A percentile compares a stretch with the other conserved stretches of the same genome.
Conservation (phyloP, 1,140 invertebrate genomes). For the Sinella curviseta region DNA sequence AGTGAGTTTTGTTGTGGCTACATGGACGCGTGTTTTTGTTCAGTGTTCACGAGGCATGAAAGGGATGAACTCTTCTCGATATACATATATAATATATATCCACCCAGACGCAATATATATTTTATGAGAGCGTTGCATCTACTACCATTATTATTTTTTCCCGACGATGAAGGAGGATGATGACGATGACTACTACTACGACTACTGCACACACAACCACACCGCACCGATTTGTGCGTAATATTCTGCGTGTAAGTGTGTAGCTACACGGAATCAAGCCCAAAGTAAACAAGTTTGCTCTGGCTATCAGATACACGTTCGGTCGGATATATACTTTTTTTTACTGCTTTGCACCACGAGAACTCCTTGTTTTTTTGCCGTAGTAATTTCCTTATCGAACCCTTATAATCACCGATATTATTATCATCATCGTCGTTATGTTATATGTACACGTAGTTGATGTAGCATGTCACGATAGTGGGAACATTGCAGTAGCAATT, state of each 20-base stretch:
- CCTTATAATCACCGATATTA: neutral
- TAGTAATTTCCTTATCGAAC: conserved; percentile 7
- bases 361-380: too few species aligned
- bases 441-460: neutral
- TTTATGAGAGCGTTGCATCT: too few species aligned
- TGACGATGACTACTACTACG: neutral
- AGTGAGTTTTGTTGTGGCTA: neutral
- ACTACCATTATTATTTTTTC: too few species aligned
- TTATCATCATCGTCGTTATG: neutral
- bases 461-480: neutral
- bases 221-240: conserved; percentile 5
- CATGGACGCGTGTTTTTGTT: neutral
- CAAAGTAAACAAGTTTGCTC: neutral
- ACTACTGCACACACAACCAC: neutral
- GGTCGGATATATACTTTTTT: too few species aligned
- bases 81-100: too few species aligned
- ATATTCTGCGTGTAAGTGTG: neutral
- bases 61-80: conserved; percentile 11
- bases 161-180: neutral
- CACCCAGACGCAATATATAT: too few species aligned
- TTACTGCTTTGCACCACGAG: too few species aligned
- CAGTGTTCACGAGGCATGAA: neutral
- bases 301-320: too few species aligned
- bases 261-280: neutral
- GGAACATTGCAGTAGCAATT: neutral